Base-by-base conservation (phyloP, 2,113 vertebrate genomes). In the Lasiurus cinereus region DNA sequence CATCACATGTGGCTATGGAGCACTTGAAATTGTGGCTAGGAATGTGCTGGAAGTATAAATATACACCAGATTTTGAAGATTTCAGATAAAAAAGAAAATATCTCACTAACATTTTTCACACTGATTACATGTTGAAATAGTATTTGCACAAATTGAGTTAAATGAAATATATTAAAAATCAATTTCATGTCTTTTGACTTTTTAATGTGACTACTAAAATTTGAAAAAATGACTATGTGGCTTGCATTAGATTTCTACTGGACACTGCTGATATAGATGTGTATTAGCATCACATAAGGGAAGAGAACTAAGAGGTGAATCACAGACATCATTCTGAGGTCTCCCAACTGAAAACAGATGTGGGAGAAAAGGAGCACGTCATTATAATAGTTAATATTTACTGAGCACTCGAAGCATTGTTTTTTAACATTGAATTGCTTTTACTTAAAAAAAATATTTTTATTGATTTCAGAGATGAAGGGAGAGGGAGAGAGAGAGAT, bases 161-260 rank as follows among this genome's bases (percentile, higher is more conserved):
- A 52, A 76, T 59, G 62, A 94, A 67, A 90, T 39, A 31, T 27
- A 79, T 5, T 83, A 77, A 95, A 73, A 73, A 92, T 73, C 62
- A 43, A 64, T 76, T 88, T 48, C 27, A n/a, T 73, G 59, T 90
- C 56, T 77, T 73, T 78, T 59, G 16, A 54, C 59, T 73, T 88
- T 92, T 87, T 77, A 84, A 70, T 33, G 29, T 83, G 14, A 88
- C 31, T 56, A 66, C 29, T 48, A 90, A 77, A 92, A 82, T 74
- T 12, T 83, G 39, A 39, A n/a, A 67, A 54, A 83, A 84, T 43
- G 36, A 86, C 31, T 22, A 36, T 4, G 22, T 54, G 31, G 43
- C 10, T 84, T 66, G 43, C 2, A 22, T 70, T 83, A 8, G 67
- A 46, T 31, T 86, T 86, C 66, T 76, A 31, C 29, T 52, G 46